Percentiles rank a stretch among this genome's conserved stretches.
Evolutionary conservation across 2,888 invertebrate genomes (phyloP).

Genomic region (Polia nebulosa): DNA sequence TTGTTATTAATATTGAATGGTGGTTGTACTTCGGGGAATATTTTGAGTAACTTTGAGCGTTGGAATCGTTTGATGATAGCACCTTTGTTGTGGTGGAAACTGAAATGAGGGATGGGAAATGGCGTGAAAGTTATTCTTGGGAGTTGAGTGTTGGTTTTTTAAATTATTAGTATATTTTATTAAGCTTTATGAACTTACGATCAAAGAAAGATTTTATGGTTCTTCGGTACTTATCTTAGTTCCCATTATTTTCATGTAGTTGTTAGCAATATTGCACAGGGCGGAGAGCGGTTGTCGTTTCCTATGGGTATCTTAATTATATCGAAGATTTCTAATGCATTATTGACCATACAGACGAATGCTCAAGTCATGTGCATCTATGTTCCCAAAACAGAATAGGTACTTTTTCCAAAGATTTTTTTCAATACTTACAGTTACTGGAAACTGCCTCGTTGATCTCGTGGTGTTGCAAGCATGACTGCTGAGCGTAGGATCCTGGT

Average conservation of each 20-base stretch:
- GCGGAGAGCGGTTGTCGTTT: too few relatives aligned
- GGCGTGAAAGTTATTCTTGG: constrained; percentile 3
- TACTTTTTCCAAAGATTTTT: too few relatives aligned
- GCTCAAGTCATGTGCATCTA: too few relatives aligned
- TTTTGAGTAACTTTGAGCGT: constrained; percentile 25
- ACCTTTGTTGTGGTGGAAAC: constrained; percentile 37
- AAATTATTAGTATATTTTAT: not conserved
- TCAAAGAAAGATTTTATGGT: not conserved
- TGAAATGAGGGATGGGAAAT: not conserved
- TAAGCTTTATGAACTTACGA: not conserved
- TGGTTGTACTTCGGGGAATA: constrained; percentile 26
- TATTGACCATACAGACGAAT: too few relatives aligned
- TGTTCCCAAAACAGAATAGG: too few relatives aligned
- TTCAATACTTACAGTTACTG: too few relatives aligned
- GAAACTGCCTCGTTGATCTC: too few relatives aligned
- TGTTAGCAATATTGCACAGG: too few relatives aligned
- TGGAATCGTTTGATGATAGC: constrained; percentile 28
- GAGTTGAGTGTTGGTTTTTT: constrained; percentile 2
- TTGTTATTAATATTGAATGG: constrained; percentile 46
- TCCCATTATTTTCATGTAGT: not conserved
- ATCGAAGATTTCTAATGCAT: too few relatives aligned
- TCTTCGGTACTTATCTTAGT: not conserved
- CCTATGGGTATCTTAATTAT: too few relatives aligned
- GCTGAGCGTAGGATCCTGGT: too few relatives aligned
- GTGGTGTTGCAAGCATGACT: too few relatives aligned